These are phyloP conservation scores for Oscheius onirici DNA, from an alignment of 2,888 invertebrate genomes.

Conservation along the genomic window DNA sequence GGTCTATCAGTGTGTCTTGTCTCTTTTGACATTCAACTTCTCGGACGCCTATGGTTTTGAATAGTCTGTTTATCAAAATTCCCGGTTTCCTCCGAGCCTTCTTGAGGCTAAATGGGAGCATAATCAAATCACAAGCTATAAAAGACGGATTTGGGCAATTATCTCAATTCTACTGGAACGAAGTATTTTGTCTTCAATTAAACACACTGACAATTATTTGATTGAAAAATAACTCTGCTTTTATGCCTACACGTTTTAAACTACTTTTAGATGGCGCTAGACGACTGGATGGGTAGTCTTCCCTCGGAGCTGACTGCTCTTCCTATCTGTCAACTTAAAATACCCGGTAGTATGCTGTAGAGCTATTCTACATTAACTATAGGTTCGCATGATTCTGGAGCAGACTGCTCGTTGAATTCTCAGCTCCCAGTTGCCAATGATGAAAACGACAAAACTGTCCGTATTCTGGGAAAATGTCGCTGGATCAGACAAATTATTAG, in stretches of 20 bases:
- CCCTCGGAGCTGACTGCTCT: slow-evolving; percentile 35
- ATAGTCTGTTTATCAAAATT: no score
- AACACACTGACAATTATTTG: no score
- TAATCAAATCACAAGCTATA: no score
- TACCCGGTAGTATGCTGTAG: slow-evolving; percentile 42
- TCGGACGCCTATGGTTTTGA: no score
- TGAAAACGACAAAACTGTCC: slow-evolving; percentile 33
- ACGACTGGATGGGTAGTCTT: slow-evolving; percentile 53
- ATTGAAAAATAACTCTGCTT: no score
- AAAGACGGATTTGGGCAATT: no score
- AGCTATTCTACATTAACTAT: neutral
- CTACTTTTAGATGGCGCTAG: slow-evolving; percentile 24
- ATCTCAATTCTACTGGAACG: no score
- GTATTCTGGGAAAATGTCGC: neutral
- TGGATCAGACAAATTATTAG: slow-evolving; percentile 38
- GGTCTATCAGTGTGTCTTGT: no score
- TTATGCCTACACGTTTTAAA: no score
- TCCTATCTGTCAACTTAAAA: slow-evolving; percentile 40
- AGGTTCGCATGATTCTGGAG: slow-evolving; percentile 58
- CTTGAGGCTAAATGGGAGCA: neutral
- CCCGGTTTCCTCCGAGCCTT: neutral
- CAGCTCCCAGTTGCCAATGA: slow-evolving; percentile 50
- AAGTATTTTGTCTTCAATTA: no score
- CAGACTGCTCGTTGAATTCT: slow-evolving; percentile 40
- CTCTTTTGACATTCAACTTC: no score